Base-by-base conservation (phyloP, 2,888 invertebrate species). In the Abrostola tripartita region DNA sequence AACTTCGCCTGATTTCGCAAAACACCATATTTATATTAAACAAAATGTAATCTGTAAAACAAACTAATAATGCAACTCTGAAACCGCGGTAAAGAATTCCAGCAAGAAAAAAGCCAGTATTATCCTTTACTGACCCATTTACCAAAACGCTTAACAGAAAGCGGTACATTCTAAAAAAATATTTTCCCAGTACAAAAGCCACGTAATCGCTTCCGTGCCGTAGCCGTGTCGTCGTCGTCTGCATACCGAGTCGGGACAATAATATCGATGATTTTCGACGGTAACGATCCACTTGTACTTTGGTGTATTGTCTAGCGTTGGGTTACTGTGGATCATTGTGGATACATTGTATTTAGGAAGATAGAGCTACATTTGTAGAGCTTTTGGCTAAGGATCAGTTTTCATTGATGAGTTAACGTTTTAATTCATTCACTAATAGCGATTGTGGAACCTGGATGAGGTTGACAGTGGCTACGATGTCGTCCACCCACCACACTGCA, bases 201-300 rank as follows among this genome's bases (percentile, higher is more conserved):
- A 54, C 50, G 52, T 62, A 68, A 71, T 76, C 51, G 69, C 40
- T 38, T 51, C 38, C 41, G 55, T 57, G 42, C 38, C 38, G 36
- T 42, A 41, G 52, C 49, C 61, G 56, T 67, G 49, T 52, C 53
- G 56, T 50, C 44, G 14, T n/a, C 58, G 47, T 84, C 82, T 86
- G 87, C 88, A 87, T 83, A 76, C 77, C 76, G 79, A 76, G 24
- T 24, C 78, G 81, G 76, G 81, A 87, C 83, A 85, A 88, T 90
- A 88, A 89, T 89, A 87, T 88, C 87, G 88, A 88, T 87, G 89
- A 88, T 88, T 89, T 88, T 86, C 84, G 85, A 83, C 86, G 86
- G 81, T 91, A 91, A 91, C 90, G 90, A 91, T 87, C 90, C 89
- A 88, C 90, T 91, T 89, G 89, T 89, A 88, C 85, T 84, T 71